Percentiles rank a stretch among this genome's conserved stretches.
Evolutionary conservation across 2,797 vertebrate species (phyloP).

Genomic region (Centropyge bicolor): DNA sequence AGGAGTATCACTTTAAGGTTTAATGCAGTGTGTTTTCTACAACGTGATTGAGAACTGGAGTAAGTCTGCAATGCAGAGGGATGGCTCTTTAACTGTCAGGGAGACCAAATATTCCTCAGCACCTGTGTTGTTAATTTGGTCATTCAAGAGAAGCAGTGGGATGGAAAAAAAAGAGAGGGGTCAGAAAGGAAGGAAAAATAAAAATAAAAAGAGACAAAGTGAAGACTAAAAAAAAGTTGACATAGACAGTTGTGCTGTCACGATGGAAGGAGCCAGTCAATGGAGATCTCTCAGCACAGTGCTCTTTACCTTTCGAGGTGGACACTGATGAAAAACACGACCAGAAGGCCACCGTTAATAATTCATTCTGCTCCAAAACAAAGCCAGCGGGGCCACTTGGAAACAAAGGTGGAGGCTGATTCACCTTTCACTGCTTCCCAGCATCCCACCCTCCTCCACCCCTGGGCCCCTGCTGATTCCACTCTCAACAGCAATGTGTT

Average conservation of each 20-base stretch:
- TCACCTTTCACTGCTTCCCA: slow-evolving; percentile 74
- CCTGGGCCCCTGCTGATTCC: slow-evolving; percentile 60
- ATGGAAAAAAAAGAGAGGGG: background rate
- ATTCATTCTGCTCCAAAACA: slow-evolving; percentile 87
- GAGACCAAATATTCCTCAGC: slow-evolving; percentile 31
- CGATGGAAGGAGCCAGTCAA: slow-evolving; percentile 50
- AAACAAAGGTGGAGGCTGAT: slow-evolving; percentile 79
- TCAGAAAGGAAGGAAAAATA: slow-evolving; percentile 19
- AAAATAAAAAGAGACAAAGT: slow-evolving; percentile 22
- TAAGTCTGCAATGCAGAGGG: background rate
- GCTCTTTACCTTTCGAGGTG: slow-evolving; percentile 73
- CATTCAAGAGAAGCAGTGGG: slow-evolving; percentile 21
- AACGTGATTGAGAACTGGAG: background rate
- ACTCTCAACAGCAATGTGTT: slow-evolving; percentile 50
- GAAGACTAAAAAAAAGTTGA: slow-evolving; percentile 30
- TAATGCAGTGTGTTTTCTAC: background rate
- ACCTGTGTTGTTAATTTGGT: slow-evolving; percentile 17
- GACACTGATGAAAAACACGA: slow-evolving; percentile 82
- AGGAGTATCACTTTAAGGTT: background rate
- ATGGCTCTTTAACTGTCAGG: slow-evolving; percentile 23
- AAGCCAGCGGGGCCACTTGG: slow-evolving; percentile 77
- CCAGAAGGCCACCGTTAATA: slow-evolving; percentile 87
- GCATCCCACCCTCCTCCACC: slow-evolving; percentile 58
- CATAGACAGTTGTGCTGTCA: slow-evolving; percentile 26
- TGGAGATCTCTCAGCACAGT: slow-evolving; percentile 57